A percentile compares a stretch with the other conserved stretches of the same genome.
These are phyloP conservation scores for Gopherus flavomarginatus DNA, from an alignment of 2,113 vertebrate genomes.

Conservation along the genomic window DNA sequence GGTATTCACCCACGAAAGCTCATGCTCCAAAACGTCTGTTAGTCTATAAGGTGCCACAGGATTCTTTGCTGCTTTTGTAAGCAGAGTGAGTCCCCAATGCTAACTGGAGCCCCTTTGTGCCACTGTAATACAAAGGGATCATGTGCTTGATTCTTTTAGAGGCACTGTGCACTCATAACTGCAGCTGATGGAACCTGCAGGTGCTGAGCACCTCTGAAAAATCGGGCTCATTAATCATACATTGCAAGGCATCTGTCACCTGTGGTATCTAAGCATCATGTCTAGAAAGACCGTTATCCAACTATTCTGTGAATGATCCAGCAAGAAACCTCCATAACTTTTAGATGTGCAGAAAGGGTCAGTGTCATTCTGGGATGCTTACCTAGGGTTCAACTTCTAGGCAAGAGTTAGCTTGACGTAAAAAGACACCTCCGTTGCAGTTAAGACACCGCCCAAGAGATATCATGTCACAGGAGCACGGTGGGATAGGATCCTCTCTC, in stretches of 20 bases:
- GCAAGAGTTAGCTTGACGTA: not conserved
- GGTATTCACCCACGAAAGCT: too few species aligned
- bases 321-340: not conserved
- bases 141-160: not conserved
- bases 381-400: not conserved
- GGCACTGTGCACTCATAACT: not conserved
- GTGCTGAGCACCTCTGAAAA: not conserved
- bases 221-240: not conserved
- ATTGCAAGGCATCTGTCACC: not conserved
- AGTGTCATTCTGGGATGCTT: not conserved
- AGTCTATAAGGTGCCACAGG: too few species aligned
- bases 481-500: not conserved
- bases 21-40: too few species aligned
- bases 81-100: not conserved
- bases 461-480: not conserved
- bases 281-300: not conserved
- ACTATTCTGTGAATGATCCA: not conserved
- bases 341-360: not conserved
- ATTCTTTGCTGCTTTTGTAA: too few species aligned
- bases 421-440: not conserved
- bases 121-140: not conserved
- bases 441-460: not conserved
- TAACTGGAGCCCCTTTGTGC: not conserved
- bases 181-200: not conserved
- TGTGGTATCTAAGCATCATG: not conserved